phyloP scores from a whole-genome alignment of 2,113 vertebrate genomes.

The Lonchura striata region DNA sequence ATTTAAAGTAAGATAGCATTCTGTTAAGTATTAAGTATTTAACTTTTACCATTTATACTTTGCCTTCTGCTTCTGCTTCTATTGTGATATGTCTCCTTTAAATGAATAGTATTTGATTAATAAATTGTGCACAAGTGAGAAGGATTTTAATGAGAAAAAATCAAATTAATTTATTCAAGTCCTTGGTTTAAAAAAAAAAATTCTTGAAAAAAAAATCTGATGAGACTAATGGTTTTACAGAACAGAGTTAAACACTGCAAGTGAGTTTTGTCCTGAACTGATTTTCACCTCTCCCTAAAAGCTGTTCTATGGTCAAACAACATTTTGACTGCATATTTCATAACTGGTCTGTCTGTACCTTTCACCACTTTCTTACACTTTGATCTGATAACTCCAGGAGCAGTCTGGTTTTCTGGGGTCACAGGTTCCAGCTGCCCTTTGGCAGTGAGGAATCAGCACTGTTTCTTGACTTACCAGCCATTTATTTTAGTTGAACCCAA shows the following conservation, averaged over 20 bases:
- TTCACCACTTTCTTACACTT: not conserved
- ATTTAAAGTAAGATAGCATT: not conserved
- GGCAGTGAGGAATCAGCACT: not conserved
- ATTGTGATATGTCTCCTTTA: not conserved
- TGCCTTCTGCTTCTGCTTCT: not conserved
- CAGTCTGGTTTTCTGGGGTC: slow-evolving; percentile 35
- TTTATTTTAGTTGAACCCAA: not conserved
- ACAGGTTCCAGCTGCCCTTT: not conserved
- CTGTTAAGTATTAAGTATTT: not conserved
- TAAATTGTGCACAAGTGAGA: not conserved
- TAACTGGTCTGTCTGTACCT: not conserved
- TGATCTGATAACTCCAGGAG: slow-evolving; percentile 4
- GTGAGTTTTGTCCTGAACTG: not conserved
- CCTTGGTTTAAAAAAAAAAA: not conserved
- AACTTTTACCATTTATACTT: not conserved
- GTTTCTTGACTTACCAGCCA: not conserved
- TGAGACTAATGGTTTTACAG: not conserved
- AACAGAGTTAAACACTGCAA: not conserved
- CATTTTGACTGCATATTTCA: slow-evolving; percentile 10
- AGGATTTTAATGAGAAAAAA: not conserved
- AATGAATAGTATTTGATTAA: not conserved
- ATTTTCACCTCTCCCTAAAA: not conserved
- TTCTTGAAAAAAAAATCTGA: not conserved
- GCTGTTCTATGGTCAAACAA: not conserved
- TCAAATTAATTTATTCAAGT: not conserved